phyloP scores from a whole-genome alignment of 2,888 invertebrate species.

The Mimas tiliae region DNA sequence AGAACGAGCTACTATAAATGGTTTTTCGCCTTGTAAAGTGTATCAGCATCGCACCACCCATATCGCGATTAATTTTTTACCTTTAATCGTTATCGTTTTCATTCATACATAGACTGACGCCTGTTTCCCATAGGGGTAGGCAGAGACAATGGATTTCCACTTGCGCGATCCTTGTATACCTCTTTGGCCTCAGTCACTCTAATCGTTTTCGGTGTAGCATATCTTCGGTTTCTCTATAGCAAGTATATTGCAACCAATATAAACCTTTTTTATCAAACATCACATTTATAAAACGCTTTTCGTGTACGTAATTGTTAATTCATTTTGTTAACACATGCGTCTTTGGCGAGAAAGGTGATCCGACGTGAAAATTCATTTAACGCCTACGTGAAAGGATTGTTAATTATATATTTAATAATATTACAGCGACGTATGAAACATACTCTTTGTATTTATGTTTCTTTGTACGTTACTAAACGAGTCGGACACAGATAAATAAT shows the following conservation, averaged over 20 bases:
- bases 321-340: constrained; percentile 23
- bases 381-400: constrained; percentile 28
- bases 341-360: constrained; percentile 29
- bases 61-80: no score
- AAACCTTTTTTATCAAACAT: background rate
- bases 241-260: background rate
- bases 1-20: no score
- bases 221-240: background rate
- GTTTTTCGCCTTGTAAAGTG: no score
- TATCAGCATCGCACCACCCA: no score
- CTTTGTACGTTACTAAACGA: background rate
- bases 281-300: constrained; percentile 5
- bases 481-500: constrained; percentile 5
- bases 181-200: no score
- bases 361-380: constrained; percentile 32
- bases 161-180: no score
- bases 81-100: no score
- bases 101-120: no score
- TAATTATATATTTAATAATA: constrained; percentile 35
- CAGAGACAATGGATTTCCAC: no score
- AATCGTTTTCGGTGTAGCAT: background rate
- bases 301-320: constrained; percentile 25
- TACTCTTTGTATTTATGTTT: background rate
- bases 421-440: constrained; percentile 15
- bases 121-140: no score